Percentiles rank a stretch among this genome's conserved stretches.
Evolutionary conservation across 2,888 invertebrate species (phyloP).

Genomic region (Dynastes maya): DNA sequence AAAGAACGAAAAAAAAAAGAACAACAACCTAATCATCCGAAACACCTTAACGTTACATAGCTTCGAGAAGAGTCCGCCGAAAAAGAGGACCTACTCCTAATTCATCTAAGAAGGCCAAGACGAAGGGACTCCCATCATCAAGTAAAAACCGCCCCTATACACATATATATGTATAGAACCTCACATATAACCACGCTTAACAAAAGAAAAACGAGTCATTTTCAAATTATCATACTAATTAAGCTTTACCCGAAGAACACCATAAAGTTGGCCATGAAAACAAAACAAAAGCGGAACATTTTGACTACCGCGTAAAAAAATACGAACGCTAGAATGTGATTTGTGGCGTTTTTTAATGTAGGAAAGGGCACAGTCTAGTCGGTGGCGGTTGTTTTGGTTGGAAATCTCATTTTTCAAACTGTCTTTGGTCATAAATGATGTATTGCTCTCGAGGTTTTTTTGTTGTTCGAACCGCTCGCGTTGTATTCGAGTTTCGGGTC

Average conservation of each 20-base stretch:
- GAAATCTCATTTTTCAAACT: conserved; percentile 64
- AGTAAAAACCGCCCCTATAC: conserved; percentile 3
- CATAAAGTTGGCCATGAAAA: conserved; percentile 59
- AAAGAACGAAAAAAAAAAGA: conserved; percentile 5
- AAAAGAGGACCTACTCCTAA: conserved; percentile 8
- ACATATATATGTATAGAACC: neutral
- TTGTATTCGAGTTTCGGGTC: conserved; percentile 25
- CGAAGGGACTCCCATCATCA: conserved; percentile 19
- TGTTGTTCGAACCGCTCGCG: conserved; percentile 53
- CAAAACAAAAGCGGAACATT: conserved; percentile 58
- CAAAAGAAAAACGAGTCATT: conserved; percentile 64
- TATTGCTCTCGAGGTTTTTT: conserved; percentile 59
- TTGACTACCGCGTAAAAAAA: conserved; percentile 59
- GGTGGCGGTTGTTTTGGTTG: conserved; percentile 58
- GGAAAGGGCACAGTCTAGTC: conserved; percentile 55
- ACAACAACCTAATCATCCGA: conserved; percentile 22
- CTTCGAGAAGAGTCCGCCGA: neutral
- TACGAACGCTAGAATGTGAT: conserved; percentile 19
- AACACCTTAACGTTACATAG: conserved; percentile 16
- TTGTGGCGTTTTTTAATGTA: neutral
- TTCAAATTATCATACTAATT: conserved; percentile 68
- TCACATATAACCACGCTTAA: conserved; percentile 51
- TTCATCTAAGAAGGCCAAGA: conserved; percentile 20
- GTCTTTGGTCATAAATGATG: conserved; percentile 63
- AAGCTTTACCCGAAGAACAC: conserved; percentile 59